Evolutionary conservation across 2,888 invertebrate genomes (phyloP).

Genomic region (Pseudeuparius sepicola): DNA sequence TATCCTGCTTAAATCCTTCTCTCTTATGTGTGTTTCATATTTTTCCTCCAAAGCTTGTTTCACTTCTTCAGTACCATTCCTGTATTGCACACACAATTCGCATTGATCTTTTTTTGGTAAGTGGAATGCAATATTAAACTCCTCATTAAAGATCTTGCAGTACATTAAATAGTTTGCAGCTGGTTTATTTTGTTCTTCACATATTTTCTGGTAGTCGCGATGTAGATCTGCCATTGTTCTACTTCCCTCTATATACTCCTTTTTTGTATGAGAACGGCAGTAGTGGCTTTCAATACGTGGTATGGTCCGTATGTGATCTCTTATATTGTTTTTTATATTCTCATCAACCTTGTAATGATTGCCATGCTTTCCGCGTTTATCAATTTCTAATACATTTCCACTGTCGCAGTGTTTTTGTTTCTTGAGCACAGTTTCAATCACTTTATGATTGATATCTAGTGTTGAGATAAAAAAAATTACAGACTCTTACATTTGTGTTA

Average conservation of each 20-base stretch:
- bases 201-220: slow-evolving; percentile 10
- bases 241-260: slow-evolving; percentile 9
- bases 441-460: slow-evolving; percentile 8
- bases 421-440: slow-evolving; percentile 5
- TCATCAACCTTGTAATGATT: slow-evolving; percentile 7
- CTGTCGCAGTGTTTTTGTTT: slow-evolving; percentile 7
- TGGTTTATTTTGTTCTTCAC: slow-evolving; percentile 10
- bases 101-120: slow-evolving; percentile 4
- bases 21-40: slow-evolving; percentile 12
- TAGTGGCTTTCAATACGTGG: slow-evolving; percentile 11
- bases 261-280: slow-evolving; percentile 1
- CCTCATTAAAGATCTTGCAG: background rate
- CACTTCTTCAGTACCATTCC: slow-evolving; percentile 8
- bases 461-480: slow-evolving; percentile 2
- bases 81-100: slow-evolving; percentile 11
- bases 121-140: slow-evolving; percentile 5
- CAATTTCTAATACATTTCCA: slow-evolving; percentile 6
- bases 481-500: too few species aligned
- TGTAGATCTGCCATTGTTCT: slow-evolving; percentile 10
- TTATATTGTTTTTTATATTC: slow-evolving; percentile 4
- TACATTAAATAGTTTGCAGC: slow-evolving; percentile 9
- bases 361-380: slow-evolving; percentile 9
- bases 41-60: slow-evolving; percentile 10
- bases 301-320: slow-evolving; percentile 8
- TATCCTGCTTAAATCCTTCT: slow-evolving; percentile 11